Evolutionary conservation across 2,888 invertebrate genomes (phyloP), one percentile per base, ranked within the genome.

Genomic region (Nineta flava): DNA sequence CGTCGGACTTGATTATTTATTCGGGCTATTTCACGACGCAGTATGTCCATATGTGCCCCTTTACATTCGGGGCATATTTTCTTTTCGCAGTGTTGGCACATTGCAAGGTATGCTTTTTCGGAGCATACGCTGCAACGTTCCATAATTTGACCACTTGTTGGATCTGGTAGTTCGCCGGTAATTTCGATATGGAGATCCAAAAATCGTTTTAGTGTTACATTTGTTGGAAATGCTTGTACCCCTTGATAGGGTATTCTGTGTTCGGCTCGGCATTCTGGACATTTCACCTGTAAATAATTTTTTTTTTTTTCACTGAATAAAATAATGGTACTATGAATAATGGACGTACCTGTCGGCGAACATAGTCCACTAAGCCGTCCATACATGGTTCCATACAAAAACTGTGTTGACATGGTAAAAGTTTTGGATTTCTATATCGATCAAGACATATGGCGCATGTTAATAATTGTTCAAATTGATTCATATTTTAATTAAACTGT

Each of bases 301-400:
- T 19, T 19, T 34, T 9, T 34, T 10, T 2, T 17, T 15, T 38
- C 21, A 17, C 40, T 13, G 2, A 19, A 4, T 17, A 17, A n/a
- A n/a, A n/a, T 38, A 13, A 7, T 3, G 12, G 34, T 21, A 38
- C 16, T 6, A 21, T 15, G 12, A 2, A 38, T 6, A 40, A 10
- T 31, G 13, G 13, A 21, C 10, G 1, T 69, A 87, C 87, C 79
- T 93, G 93, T 71, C 93, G 75, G 58, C 91, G 77, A 57, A 93
- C 93, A 67, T 93, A 92, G 72, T 94, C 93, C 63, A 94, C 90
- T 47, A 96, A 77, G 56, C 95, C 92, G 70, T 96, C 95, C 81
- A 99, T 86, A 69, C 99, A 99, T 49, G 97, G 96, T 64, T 94
- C 92, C 87, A 93, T 90, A 66, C 99, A 99, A 71, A 93, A 97